Base-by-base conservation (phyloP, 1,140 invertebrate species). In the Stenopsyche tienmushanensis region DNA sequence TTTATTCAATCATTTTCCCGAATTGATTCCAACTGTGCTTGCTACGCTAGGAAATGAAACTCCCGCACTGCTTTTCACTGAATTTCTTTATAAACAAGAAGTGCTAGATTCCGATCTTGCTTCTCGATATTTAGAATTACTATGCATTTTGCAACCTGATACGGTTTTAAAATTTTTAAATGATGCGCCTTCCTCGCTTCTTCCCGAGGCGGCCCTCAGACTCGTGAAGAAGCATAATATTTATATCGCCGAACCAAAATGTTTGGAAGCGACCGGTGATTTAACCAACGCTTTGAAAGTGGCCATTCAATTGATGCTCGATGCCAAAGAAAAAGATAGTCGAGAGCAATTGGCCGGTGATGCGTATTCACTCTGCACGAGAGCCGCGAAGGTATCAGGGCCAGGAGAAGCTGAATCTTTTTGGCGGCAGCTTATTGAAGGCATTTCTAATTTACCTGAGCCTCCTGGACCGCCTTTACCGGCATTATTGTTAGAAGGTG, bases 161-260 rank as follows among this genome's bases (percentile, higher is more conserved):
- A 65, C 72, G 3, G 77, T 77, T 3, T 71, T 72, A 39, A 34
- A 60, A 0, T 80, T 80, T 59, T 59, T 81, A 23, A 50, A 45
- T 3, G 71, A 73, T 42, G 72, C 78, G 45, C 70, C 73, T 3
- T 76, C 77, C 2, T 52, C 74, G 2, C 66, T 80, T 1, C 71
- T 75, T 0, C 79, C 79, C 1, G 78, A 80, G 57, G 74, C 77
- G 9, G 77, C 78, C 10, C 69, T 81, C 10, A 44, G 58, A 7
- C 71, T 76, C 8, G 71, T 79, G 0, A 71, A 71, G 9, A 74
- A 77, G 24, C 59, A 70, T 7, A 72, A 73, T 1, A 74, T 74
- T 2, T 34, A 58, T 17, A 72, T 74, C 0, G 79, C 78, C 3
- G 75, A 76, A 67, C 72, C 79, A 20, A 49, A 71, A 8, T 80